Evolutionary conservation across 2,113 vertebrate genomes (phyloP), one percentile per base, ranked within the genome.

Genomic region (Mustelus asterias): DNA sequence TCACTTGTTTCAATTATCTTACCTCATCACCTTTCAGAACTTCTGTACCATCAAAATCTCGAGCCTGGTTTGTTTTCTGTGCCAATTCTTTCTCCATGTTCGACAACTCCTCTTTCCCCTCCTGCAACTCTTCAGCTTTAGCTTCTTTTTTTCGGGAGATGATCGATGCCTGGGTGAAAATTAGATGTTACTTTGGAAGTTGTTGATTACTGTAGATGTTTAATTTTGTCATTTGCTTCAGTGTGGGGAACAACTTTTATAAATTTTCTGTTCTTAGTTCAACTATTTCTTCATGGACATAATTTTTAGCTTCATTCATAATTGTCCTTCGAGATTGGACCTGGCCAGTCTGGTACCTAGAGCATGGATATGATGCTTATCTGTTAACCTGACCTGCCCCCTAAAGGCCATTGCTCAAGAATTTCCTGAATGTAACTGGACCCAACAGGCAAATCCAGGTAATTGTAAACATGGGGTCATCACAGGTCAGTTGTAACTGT

Each of bases 61-160:
- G 98, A 96, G 98, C 97, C 97, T 98, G 98, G 93, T 69, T 98
- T 89, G 96, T 98, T 97, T 98, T 99, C 96, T 98, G 97, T 13
- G 97, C 97, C 96, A 98, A 97, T 96, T 99, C 98, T 96, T 94
- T 98, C 95, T 99, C 98, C 10, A 98, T 94, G 2, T 93, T 97
- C 0, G 97, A 96, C 96, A 99, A 96, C 97, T 99, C 98, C 96
- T 99, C 99, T 96, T 98, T 98, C 24, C 98, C 98, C 96, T 98
- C 98, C 97, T 99, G 99, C 33, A 99, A 98, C 96, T 99, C 98
- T 96, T 99, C 98, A 0, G 98, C 99, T 97, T 99, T 99, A 16
- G 98, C 98, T 97, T 98, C 98, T 97, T 99, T 99, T 96, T 98
- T 99, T 96, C 98, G 98, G 86, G 98, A 97, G 96, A 99, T 99